Conservation (phyloP, 2,888 invertebrate genomes). For the Agrotis segetum region DNA sequence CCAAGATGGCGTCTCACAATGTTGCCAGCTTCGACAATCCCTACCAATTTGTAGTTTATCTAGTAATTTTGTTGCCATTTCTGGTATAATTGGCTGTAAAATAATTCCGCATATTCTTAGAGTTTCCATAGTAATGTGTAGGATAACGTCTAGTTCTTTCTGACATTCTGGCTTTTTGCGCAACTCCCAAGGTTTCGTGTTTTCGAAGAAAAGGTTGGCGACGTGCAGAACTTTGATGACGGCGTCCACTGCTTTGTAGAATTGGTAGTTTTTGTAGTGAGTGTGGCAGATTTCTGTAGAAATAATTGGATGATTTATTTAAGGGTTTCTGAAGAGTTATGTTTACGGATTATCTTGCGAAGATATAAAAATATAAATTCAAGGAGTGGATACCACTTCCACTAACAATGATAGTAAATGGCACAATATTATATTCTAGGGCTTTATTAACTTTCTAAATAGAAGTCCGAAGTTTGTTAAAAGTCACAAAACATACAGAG, state of each 20-base stretch:
- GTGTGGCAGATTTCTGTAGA: slow-evolving; percentile 91
- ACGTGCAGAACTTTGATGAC: slow-evolving; percentile 94
- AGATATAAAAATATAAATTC: too few relatives aligned
- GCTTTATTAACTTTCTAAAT: too few relatives aligned
- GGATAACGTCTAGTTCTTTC: slow-evolving; percentile 93
- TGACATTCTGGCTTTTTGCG: slow-evolving; percentile 91
- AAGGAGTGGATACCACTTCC: too few relatives aligned
- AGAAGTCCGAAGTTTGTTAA: too few relatives aligned
- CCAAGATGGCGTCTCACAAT: slow-evolving; percentile 85
- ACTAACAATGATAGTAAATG: too few relatives aligned
- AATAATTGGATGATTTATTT: neutral
- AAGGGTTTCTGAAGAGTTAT: too few relatives aligned
- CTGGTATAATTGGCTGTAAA: slow-evolving; percentile 96
- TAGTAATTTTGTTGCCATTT: slow-evolving; percentile 92
- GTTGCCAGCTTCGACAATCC: slow-evolving; percentile 79
- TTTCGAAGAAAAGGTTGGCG: slow-evolving; percentile 97
- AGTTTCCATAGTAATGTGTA: slow-evolving; percentile 96
- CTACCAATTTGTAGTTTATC: slow-evolving; percentile 91
- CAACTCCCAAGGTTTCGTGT: slow-evolving; percentile 97
- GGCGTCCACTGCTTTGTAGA: slow-evolving; percentile 95
- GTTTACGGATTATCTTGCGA: too few relatives aligned
- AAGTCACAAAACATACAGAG: too few relatives aligned
- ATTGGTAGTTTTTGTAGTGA: slow-evolving; percentile 94
- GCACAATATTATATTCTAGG: too few relatives aligned
- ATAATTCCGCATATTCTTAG: slow-evolving; percentile 94